Base-by-base conservation (phyloP, 2,888 invertebrate species). In the Mimachlamys varia region DNA sequence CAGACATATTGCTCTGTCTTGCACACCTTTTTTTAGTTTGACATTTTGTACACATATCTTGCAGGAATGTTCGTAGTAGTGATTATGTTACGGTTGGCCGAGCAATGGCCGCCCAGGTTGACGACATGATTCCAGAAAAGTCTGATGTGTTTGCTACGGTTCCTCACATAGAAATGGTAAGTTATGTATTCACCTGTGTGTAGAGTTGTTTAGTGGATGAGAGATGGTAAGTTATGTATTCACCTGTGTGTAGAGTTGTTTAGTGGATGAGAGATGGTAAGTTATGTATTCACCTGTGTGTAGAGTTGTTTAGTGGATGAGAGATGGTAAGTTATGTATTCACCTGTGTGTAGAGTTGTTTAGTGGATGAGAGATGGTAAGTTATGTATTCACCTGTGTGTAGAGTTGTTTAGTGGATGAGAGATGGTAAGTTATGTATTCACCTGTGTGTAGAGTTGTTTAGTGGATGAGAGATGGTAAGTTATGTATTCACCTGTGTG, bases 41-140 rank as follows among this genome's bases (percentile, higher is more conserved):
- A 19, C 53, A 5, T 44, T 53, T 15, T 53, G 19, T 19, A 53
- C 19, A 87, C n/a, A 27, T 76, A 2, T 89, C 55, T 92, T 92
- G 7, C 92, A 95, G 95, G 87, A 92, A 94, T 87, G 95, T 95
- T 90, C 92, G 94, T 89, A 95, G 95, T 91, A 93, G 92, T 76
- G 95, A 95, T 58, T 93, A 95, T 89, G 90, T 92, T n/a, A 94
- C 95, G 12, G 92, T 93, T 0, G 95, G 95, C 19, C 90, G 91
- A 38, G 94, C 93, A 17, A 93, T 95, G 88, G 92, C 90, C 12
- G 92, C 94, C 37, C 93, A 94, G 88, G 92, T 96, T 19, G 93
- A 94, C n/a, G 94, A 93, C 37, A 92, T 95, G 37, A 92, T 95
- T 37, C 92, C 92, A 12, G 90, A 93, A 37, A 92, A 92, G 33